Percentiles rank a stretch among this genome's conserved stretches.
Conservation (phyloP, 1,140 invertebrate genomes). For the Dreissena polymorpha region DNA sequence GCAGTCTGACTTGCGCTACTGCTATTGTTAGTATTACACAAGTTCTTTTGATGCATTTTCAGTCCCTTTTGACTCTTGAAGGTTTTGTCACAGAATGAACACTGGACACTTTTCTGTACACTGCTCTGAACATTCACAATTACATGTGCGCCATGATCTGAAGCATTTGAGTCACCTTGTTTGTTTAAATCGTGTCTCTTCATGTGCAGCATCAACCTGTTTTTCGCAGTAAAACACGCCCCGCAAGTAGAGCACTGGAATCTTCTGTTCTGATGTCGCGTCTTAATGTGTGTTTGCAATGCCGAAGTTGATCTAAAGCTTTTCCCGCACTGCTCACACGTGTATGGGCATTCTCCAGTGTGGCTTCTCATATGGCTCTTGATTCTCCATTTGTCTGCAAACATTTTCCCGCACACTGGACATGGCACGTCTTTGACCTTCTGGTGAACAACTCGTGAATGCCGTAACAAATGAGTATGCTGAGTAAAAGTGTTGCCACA, state of each 20-base stretch:
- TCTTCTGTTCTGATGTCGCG: background rate
- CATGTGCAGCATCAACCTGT: background rate
- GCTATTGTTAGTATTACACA: too few species aligned
- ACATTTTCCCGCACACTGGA: background rate
- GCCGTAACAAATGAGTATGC: background rate
- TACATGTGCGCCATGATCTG: too few species aligned
- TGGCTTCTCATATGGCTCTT: slow-evolving; percentile 1
- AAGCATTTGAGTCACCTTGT: too few species aligned
- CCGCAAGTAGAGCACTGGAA: background rate
- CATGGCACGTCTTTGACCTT: background rate
- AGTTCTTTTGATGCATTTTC: background rate
- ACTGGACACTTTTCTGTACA: too few species aligned
- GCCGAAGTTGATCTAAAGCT: background rate
- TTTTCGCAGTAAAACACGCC: background rate
- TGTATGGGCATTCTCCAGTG: background rate
- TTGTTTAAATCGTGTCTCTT: too few species aligned
- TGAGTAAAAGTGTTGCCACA: background rate
- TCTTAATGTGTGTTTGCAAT: background rate
- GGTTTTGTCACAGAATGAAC: background rate
- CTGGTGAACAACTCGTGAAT: background rate
- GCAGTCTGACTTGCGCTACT: too few species aligned
- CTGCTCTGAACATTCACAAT: too few species aligned
- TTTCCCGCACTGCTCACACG: background rate
- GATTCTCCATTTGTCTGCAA: background rate
- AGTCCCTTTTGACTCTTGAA: background rate